A percentile compares a stretch with the other conserved stretches of the same genome.
Evolutionary conservation across 2,888 invertebrate species (phyloP).

Genomic region (Dryococelus australis): DNA sequence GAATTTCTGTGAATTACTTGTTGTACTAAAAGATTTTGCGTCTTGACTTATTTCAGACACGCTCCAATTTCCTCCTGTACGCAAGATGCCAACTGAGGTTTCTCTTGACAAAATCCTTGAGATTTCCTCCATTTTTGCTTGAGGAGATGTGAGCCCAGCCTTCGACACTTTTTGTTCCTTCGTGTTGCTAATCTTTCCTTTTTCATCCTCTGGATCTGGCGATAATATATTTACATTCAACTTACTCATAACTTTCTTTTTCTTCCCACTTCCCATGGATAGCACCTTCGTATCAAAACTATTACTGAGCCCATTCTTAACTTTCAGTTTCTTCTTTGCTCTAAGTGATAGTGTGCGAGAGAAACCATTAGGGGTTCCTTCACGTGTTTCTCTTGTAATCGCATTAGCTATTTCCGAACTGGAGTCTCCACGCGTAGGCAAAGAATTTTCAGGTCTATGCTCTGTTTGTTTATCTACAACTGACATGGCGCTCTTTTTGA

Average conservation of each 20-base stretch:
- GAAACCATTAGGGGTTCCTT: too few relatives aligned
- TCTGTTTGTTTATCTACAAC: not conserved
- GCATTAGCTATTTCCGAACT: too few relatives aligned
- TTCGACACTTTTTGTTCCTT: conserved; percentile 23
- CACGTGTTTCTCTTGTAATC: too few relatives aligned
- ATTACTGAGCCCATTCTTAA: not conserved
- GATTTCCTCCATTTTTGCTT: not conserved
- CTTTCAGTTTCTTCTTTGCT: not conserved
- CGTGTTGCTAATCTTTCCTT: not conserved
- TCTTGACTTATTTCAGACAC: not conserved
- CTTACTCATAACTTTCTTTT: not conserved
- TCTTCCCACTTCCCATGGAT: not conserved
- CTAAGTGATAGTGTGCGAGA: too few relatives aligned
- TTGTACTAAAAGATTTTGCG: not conserved
- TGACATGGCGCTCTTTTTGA: not conserved
- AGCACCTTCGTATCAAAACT: not conserved
- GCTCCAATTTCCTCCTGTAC: not conserved
- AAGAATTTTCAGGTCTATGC: not conserved
- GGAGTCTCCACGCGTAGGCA: not conserved
- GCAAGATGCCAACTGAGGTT: not conserved
- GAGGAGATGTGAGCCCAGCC: not conserved
- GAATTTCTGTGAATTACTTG: not conserved
- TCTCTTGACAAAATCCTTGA: not conserved
- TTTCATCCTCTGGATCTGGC: not conserved
- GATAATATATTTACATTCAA: not conserved